phyloP scores from a whole-genome alignment of 2,888 invertebrate genomes.

The Eupithecia subfuscata region DNA sequence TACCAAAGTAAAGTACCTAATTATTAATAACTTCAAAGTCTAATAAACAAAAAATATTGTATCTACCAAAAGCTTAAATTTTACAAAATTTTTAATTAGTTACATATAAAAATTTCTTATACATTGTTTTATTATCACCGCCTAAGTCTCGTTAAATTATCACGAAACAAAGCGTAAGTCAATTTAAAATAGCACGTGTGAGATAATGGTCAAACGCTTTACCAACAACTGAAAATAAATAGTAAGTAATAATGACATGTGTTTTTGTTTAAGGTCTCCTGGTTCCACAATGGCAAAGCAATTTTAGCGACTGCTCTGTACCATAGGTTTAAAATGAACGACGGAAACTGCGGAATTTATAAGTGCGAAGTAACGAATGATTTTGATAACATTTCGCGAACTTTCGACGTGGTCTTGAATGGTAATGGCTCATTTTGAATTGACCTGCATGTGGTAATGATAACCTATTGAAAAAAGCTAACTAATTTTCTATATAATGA shows the following conservation, averaged over 20 bases:
- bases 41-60: too few species aligned
- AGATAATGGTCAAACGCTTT: too few species aligned
- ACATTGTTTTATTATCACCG: conserved; percentile 11
- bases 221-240: too few species aligned
- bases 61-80: background rate
- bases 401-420: background rate
- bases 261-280: conserved; percentile 1
- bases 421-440: conserved; percentile 1
- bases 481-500: background rate
- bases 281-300: conserved; percentile 4
- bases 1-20: too few species aligned
- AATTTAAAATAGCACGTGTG: conserved; percentile 1
- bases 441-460: background rate
- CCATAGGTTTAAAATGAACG: conserved; percentile 6
- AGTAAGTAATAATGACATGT: background rate
- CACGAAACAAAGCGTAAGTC: conserved; percentile 13
- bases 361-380: conserved; percentile 7
- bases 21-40: too few species aligned
- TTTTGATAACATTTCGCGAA: conserved; percentile 7
- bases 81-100: background rate
- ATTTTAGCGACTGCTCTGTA: background rate
- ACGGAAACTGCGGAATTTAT: background rate
- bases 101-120: background rate
- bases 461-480: background rate
- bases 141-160: conserved; percentile 14